Percentiles rank a stretch among this genome's conserved stretches.
These are phyloP conservation scores for Axea sp. DNA, from an alignment of 2,888 invertebrate genomes.

Conservation along the genomic window DNA sequence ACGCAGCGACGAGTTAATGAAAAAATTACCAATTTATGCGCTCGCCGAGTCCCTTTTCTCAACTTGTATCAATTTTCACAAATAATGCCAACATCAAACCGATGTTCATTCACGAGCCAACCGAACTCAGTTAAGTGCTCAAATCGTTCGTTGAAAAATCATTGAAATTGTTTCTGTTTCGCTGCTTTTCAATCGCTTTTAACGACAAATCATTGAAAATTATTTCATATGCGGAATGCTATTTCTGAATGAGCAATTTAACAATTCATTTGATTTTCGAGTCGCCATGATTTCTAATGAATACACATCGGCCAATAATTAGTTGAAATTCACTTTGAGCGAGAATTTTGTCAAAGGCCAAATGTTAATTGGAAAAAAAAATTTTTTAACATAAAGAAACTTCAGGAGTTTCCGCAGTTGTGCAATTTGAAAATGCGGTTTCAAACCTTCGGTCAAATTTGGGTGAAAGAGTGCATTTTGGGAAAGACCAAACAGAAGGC, in stretches of 20 bases:
- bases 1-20: background rate
- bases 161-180: constrained; percentile 9
- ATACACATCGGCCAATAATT: constrained; percentile 14
- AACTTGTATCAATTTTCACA: background rate
- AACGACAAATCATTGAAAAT: constrained; percentile 5
- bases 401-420: no score
- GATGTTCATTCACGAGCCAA: background rate
- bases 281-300: background rate
- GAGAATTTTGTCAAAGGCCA: no score
- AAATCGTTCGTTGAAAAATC: constrained; percentile 12
- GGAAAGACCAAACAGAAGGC: no score
- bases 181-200: constrained; percentile 1
- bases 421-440: no score
- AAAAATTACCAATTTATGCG: background rate
- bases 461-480: no score
- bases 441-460: no score
- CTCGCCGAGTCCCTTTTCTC: background rate
- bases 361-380: no score
- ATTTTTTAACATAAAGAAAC: no score
- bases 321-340: no score
- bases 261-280: constrained; percentile 13
- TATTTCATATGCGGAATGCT: background rate
- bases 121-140: constrained; percentile 3
- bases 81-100: background rate
- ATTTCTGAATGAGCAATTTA: constrained; percentile 7